phyloP scores from a whole-genome alignment of 1,140 invertebrate genomes.

The Drosophila ironensis region DNA sequence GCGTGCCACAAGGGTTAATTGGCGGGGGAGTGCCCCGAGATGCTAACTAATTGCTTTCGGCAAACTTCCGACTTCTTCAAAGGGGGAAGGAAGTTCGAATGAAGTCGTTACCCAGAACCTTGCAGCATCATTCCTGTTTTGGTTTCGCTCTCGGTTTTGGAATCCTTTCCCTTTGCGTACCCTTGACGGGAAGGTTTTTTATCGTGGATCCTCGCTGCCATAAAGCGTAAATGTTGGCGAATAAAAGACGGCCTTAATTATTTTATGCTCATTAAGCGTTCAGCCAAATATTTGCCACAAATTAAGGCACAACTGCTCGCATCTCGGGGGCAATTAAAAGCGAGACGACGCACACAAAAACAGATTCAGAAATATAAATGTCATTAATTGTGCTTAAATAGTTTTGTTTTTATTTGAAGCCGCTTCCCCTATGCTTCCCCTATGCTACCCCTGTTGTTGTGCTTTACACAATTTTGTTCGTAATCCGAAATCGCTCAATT shows the following conservation, averaged over 20 bases:
- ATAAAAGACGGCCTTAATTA: conserved; percentile 74
- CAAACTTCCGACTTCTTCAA: conserved; percentile 5
- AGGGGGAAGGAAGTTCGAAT: conserved; percentile 29
- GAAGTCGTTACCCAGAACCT: conserved; percentile 27
- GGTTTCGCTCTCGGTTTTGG: too few relatives aligned
- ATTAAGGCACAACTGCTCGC: conserved; percentile 41
- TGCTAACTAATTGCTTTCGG: conserved; percentile 23
- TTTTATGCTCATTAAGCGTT: conserved; percentile 74
- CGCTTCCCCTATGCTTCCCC: conserved; percentile 14
- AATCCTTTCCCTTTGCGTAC: conserved; percentile 48
- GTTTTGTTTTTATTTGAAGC: conserved; percentile 19
- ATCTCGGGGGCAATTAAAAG: conserved; percentile 63
- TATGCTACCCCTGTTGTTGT: too few relatives aligned
- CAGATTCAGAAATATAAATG: conserved; percentile 54
- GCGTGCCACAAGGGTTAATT: conserved; percentile 45
- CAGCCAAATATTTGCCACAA: conserved; percentile 41
- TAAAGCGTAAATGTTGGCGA: conserved; percentile 47
- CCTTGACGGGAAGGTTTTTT: conserved; percentile 32
- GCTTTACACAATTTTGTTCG: conserved; percentile 48
- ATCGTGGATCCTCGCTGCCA: background rate
- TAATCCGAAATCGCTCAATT: conserved; percentile 70
- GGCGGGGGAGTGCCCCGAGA: conserved; percentile 10
- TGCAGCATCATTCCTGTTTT: conserved; percentile 25
- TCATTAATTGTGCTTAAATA: conserved; percentile 75
- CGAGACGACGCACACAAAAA: conserved; percentile 8